A percentile compares a stretch with the other conserved stretches of the same genome.
Evolutionary conservation across 2,888 invertebrate species (phyloP).

Genomic region (Colletes collaris): DNA sequence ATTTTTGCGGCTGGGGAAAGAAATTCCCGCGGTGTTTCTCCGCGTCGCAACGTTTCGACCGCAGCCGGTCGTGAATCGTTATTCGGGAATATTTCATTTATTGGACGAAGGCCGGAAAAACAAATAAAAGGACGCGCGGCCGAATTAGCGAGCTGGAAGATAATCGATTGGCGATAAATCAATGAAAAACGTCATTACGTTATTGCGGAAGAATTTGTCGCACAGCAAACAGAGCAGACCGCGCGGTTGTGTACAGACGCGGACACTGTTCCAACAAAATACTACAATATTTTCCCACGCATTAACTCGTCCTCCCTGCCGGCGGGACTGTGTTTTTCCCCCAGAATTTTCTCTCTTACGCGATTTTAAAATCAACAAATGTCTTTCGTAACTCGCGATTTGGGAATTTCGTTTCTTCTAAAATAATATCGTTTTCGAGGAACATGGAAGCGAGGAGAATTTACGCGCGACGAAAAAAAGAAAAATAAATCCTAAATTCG

Average conservation of each 20-base stretch:
- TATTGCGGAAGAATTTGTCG: slow-evolving; percentile 47
- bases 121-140: slow-evolving; percentile 31
- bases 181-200: slow-evolving; percentile 64
- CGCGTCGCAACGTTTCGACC: no score
- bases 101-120: slow-evolving; percentile 13
- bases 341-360: no score
- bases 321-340: no score
- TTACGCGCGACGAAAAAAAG: background rate
- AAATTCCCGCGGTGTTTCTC: background rate
- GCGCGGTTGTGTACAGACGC: background rate
- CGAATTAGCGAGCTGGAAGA: slow-evolving; percentile 47
- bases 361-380: no score
- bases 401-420: no score
- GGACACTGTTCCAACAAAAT: slow-evolving; percentile 12
- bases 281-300: slow-evolving; percentile 25
- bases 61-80: slow-evolving; percentile 10
- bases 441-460: background rate
- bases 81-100: slow-evolving; percentile 38
- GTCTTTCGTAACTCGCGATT: no score
- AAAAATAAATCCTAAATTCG: background rate
- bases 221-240: slow-evolving; percentile 35
- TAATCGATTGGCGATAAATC: slow-evolving; percentile 65
- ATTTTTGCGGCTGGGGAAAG: background rate
- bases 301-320: background rate
- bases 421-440: no score